Conservation (phyloP, 2,113 vertebrate genomes). For the Tragelaphus strepsiceros region DNA sequence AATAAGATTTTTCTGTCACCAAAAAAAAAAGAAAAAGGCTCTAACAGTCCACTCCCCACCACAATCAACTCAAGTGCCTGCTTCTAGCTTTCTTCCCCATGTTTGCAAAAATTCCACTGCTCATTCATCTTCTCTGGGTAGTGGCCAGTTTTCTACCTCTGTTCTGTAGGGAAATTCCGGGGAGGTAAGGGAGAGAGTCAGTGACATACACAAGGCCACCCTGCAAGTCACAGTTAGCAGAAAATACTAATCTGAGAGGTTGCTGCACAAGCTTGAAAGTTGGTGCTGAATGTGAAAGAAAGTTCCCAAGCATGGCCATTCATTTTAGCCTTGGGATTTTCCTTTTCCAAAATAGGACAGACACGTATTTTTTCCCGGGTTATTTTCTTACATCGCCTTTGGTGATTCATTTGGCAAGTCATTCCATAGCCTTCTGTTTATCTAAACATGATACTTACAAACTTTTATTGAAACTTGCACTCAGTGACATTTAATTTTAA, state of each 20-base stretch:
- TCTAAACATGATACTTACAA: background rate
- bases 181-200: background rate
- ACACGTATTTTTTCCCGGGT: no score
- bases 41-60: background rate
- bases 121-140: background rate
- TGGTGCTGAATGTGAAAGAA: background rate
- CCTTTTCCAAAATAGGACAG: background rate
- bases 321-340: background rate
- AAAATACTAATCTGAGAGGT: background rate
- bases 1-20: background rate
- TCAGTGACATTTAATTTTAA: slow-evolving; percentile 12
- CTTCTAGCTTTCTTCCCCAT: background rate
- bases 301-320: background rate
- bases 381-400: background rate
- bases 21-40: background rate
- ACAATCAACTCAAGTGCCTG: background rate
- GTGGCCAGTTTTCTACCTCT: background rate
- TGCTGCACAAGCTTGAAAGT: background rate
- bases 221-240: background rate
- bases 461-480: background rate
- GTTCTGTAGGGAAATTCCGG: background rate
- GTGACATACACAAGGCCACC: background rate
- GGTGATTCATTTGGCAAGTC: background rate
- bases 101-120: background rate
- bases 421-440: background rate